Base-by-base conservation (phyloP, 2,113 vertebrate species). In the Taurulus bubalis region DNA sequence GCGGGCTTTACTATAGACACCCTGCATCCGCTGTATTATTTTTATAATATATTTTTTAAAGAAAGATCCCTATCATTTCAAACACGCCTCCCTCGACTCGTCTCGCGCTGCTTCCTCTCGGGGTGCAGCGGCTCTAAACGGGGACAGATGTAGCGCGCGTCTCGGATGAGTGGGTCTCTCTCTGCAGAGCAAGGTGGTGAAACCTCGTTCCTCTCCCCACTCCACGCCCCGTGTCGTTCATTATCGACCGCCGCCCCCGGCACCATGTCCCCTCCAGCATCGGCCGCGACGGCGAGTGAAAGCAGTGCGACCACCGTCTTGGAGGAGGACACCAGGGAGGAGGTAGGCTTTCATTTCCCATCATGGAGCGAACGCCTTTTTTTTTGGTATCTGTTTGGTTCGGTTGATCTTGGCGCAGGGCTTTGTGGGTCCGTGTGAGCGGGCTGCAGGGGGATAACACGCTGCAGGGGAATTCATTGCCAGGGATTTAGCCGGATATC, bases 301-400 rank as follows among this genome's bases (percentile, higher is more conserved):
- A 94, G 89, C 93, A 94, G 90, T 53, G 90, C 93, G 40, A 89
- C 91, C 89, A 93, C 93, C 53, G 93, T 90, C 2, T 82, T 87
- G 36, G 94, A 95, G 79, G 95, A 94, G 36, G 94, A 94, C 72
- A 71, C 87, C 79, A 92, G 95, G 81, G 95, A 95, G 83, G 94
- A 95, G 95, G 95, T 93, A 91, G 2, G 72, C 12, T 62, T 51
- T 34, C 24, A 24, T 5, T 70, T 64, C 60, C 49, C 40, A 32
- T 58, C 4, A 1, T 4, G 15, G 8, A 28, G 7, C n/a, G 42
- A 14, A 36, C 32, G 42, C 30, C 1, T 53, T 69, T 60, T 55
- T 36, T 36, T 63, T 14, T 62, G 12, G 40, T 42, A 4, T 62
- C 2, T 68, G 42, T 6, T n/a, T 1, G 30, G 65, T 9, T 45